phyloP scores from a whole-genome alignment of 2,888 invertebrate genomes.

The Oscheius myriophilus region DNA sequence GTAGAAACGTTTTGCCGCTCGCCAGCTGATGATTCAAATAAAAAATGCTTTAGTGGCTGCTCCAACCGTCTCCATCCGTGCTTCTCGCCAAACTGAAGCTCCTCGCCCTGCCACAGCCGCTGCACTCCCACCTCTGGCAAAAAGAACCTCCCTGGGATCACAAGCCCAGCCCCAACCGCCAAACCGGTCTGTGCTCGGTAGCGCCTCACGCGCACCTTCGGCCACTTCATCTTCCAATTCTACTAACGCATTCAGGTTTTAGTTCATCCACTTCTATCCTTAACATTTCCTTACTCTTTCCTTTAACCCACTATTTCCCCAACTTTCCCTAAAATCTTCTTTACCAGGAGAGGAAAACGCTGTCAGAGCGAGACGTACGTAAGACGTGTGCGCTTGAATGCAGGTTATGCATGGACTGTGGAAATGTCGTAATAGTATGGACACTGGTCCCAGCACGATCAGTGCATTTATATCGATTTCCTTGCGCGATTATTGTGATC shows the following conservation, averaged over 20 bases:
- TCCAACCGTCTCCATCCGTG: conserved; percentile 18
- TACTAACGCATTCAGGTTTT: conserved; percentile 33
- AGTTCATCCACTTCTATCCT: conserved; percentile 25
- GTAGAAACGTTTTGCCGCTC: too few relatives aligned
- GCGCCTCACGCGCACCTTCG: conserved; percentile 7
- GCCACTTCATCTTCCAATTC: conserved; percentile 31
- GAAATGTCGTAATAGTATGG: conserved; percentile 14
- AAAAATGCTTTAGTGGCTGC: too few relatives aligned
- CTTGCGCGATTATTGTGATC: conserved; percentile 1
- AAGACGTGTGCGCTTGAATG: conserved; percentile 28
- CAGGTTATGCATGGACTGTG: conserved; percentile 23
- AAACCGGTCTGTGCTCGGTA: conserved; percentile 32
- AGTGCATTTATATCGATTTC: conserved; percentile 5
- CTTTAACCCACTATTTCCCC: not conserved
- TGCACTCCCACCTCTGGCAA: conserved; percentile 12
- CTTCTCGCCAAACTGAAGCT: conserved; percentile 7
- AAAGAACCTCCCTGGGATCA: conserved; percentile 23
- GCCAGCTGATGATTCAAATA: too few relatives aligned
- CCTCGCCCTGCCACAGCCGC: conserved; percentile 13
- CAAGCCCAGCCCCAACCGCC: conserved; percentile 12
- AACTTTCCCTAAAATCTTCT: not conserved
- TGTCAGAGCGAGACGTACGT: conserved; percentile 38
- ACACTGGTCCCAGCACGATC: conserved; percentile 4
- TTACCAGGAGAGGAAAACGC: conserved; percentile 29
- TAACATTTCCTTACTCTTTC: conserved; percentile 6